These are phyloP conservation scores for Platysternon megacephalum DNA, from an alignment of 2,113 vertebrate genomes.

Conservation along the genomic window DNA sequence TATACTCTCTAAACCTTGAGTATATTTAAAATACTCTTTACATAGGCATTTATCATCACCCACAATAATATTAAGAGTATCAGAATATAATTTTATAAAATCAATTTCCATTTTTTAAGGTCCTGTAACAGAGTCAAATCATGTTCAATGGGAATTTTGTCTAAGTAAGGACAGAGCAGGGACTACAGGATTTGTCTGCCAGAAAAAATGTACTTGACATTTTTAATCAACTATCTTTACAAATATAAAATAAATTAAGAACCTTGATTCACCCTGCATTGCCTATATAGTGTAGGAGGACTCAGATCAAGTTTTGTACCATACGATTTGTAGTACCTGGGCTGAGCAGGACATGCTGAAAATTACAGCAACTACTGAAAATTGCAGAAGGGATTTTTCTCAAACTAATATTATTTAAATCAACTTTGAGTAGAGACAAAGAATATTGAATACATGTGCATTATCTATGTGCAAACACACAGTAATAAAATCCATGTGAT, in stretches of 20 bases:
- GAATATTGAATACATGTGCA: neutral
- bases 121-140: neutral
- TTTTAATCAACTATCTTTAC: neutral
- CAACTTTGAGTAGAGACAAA: neutral
- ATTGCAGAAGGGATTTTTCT: neutral
- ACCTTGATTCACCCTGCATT: neutral
- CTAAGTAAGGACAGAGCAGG: neutral
- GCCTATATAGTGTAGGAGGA: neutral
- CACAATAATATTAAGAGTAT: neutral
- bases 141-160: neutral
- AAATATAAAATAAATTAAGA: constrained; percentile 1
- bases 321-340: neutral
- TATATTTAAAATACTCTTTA: neutral
- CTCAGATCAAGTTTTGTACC: neutral
- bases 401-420: neutral
- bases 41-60: neutral
- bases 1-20: neutral
- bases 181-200: neutral
- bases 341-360: accelerated
- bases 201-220: neutral
- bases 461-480: neutral
- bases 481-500: neutral
- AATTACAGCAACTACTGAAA: neutral
- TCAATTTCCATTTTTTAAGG: neutral
- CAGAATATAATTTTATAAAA: neutral